These are phyloP conservation scores for Glandiceps talaboti DNA, from an alignment of 53 echinoderm and acorn worm genomes.

Conservation along the genomic window DNA sequence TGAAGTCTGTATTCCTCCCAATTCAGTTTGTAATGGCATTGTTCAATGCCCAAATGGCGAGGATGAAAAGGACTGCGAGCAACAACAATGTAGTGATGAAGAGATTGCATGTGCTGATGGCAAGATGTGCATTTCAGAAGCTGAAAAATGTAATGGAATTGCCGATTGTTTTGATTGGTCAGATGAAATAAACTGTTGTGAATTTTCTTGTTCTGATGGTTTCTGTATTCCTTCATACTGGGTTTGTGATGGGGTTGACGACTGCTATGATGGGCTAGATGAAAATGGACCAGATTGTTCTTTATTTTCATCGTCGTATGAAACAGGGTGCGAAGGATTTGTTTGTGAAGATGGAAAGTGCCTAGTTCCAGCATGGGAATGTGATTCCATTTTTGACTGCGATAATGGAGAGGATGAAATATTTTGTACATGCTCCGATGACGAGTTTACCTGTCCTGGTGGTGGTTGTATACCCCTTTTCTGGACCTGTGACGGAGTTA, in stretches of 20 bases:
- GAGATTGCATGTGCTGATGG: background rate
- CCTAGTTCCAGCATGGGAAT: background rate
- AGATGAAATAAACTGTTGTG: background rate
- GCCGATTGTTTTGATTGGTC: background rate
- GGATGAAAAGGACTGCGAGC: background rate
- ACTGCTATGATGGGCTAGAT: background rate
- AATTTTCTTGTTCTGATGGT: background rate
- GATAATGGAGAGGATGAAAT: background rate
- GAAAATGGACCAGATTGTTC: background rate
- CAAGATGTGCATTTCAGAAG: background rate
- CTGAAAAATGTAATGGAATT: background rate
- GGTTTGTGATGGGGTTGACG: background rate
- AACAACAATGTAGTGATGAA: background rate
- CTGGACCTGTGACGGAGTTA: background rate
- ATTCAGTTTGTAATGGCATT: background rate
- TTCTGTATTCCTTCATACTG: background rate
- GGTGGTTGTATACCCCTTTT: background rate
- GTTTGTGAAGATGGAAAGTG: background rate
- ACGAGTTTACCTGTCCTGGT: background rate
- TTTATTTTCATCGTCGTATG: background rate
- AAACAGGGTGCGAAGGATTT: background rate
- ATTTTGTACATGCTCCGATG: background rate
- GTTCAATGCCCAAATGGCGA: background rate
- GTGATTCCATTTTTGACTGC: background rate
- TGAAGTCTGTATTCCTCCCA: background rate